These are phyloP conservation scores for Phengaris arion DNA, from an alignment of 2,888 invertebrate genomes.

Conservation along the genomic window DNA sequence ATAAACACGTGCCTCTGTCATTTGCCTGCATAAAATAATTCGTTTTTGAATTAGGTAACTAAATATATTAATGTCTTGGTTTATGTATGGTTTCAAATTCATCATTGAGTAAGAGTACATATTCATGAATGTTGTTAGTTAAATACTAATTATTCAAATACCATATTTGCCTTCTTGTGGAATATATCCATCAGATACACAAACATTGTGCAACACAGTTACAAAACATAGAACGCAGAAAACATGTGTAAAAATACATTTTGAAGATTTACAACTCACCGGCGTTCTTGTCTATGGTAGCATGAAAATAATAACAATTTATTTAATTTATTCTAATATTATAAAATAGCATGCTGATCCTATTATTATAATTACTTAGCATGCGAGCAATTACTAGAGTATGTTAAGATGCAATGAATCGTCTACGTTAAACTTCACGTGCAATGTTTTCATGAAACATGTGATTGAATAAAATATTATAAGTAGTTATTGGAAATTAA, in stretches of 20 bases:
- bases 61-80: too few species aligned
- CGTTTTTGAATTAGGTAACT: too few species aligned
- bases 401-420: background rate
- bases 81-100: background rate
- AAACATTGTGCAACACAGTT: constrained; percentile 20
- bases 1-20: too few species aligned
- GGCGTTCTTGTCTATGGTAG: constrained; percentile 73
- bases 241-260: constrained; percentile 32
- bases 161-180: background rate
- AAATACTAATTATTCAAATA: background rate
- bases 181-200: background rate
- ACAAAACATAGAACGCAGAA: background rate
- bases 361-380: background rate
- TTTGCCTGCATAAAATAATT: too few species aligned
- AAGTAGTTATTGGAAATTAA: too few species aligned
- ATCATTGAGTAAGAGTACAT: background rate
- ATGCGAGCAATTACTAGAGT: background rate
- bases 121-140: background rate
- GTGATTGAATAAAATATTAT: background rate
- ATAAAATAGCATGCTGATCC: constrained; percentile 16
- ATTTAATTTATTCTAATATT: constrained; percentile 35
- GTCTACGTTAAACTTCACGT: background rate
- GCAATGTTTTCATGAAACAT: background rate
- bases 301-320: constrained; percentile 63
- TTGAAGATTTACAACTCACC: constrained; percentile 58